Evolutionary conservation across 2,113 vertebrate species (phyloP).

Genomic region (Archilochus colubris): DNA sequence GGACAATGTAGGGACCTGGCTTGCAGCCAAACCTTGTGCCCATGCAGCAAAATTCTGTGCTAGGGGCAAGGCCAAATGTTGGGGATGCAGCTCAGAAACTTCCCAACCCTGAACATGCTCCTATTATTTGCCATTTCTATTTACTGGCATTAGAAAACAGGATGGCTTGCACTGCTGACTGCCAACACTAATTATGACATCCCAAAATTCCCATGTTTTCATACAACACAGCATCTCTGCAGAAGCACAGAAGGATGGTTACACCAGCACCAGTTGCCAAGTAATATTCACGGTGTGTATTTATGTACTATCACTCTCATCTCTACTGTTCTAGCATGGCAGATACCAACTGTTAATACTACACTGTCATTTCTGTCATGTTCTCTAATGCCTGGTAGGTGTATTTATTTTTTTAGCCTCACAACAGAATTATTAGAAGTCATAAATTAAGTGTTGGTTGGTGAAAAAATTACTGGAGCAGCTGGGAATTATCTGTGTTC

Average conservation of each 20-base stretch:
- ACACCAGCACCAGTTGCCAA: not conserved
- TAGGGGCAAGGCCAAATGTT: not conserved
- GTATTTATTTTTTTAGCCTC: conserved; percentile 19
- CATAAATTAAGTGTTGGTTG: not conserved
- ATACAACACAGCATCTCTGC: not conserved
- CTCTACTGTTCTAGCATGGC: not conserved
- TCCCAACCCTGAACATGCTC: not conserved
- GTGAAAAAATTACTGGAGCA: not conserved
- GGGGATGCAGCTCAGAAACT: not conserved
- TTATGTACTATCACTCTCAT: not conserved
- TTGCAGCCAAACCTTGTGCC: conserved; percentile 8
- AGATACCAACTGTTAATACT: not conserved
- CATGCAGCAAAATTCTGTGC: not conserved
- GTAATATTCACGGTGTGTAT: not conserved
- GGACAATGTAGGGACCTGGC: conserved; percentile 31
- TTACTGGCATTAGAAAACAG: not conserved
- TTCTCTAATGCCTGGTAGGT: not conserved
- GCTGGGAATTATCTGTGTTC: not conserved
- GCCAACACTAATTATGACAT: not conserved
- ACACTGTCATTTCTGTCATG: not conserved
- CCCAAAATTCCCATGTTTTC: not conserved
- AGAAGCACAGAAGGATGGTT: not conserved
- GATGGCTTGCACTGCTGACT: not conserved
- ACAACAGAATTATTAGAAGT: not conserved
- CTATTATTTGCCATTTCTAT: accelerated